Conservation (phyloP, 1,140 invertebrate species). For the Scaptomyza graminum region DNA sequence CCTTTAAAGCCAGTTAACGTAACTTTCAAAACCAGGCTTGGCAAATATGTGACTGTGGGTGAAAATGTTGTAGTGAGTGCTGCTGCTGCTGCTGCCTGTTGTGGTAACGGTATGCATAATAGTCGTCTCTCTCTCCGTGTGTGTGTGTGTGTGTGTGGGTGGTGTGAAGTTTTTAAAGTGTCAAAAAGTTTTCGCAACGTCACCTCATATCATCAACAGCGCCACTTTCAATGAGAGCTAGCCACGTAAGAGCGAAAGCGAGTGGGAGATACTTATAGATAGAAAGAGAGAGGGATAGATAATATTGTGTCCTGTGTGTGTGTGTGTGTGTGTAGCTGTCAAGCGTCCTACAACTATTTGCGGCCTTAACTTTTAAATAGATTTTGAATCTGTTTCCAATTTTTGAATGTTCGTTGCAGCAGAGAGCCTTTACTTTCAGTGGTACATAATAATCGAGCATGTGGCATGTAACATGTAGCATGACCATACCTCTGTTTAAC, state of each 20-base stretch:
- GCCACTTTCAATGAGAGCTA: constrained; percentile 21
- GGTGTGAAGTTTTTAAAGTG: constrained; percentile 41
- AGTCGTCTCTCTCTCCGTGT: neutral
- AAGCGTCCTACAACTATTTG: constrained; percentile 25
- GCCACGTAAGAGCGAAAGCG: neutral
- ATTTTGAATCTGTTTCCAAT: constrained; percentile 36
- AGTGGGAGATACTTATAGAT: neutral
- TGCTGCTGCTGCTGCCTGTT: neutral
- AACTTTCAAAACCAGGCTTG: constrained; percentile 31
- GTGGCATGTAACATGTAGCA: neutral
- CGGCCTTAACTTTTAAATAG: constrained; percentile 39
- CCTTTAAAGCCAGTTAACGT: constrained; percentile 38
- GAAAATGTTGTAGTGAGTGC: neutral
- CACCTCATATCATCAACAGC: constrained; percentile 30
- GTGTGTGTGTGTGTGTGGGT: neutral
- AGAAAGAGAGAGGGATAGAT: neutral
- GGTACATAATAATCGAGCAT: neutral
- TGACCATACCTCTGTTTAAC: no score
- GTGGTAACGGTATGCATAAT: constrained; percentile 12
- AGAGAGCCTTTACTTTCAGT: neutral
- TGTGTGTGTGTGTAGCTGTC: constrained; percentile 1
- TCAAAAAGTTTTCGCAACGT: constrained; percentile 41
- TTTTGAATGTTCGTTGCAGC: constrained; percentile 5
- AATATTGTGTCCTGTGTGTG: neutral
- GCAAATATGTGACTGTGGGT: constrained; percentile 16